These are phyloP conservation scores for Ridgeia piscesae DNA, from an alignment of 1,140 invertebrate genomes.

Conservation along the genomic window DNA sequence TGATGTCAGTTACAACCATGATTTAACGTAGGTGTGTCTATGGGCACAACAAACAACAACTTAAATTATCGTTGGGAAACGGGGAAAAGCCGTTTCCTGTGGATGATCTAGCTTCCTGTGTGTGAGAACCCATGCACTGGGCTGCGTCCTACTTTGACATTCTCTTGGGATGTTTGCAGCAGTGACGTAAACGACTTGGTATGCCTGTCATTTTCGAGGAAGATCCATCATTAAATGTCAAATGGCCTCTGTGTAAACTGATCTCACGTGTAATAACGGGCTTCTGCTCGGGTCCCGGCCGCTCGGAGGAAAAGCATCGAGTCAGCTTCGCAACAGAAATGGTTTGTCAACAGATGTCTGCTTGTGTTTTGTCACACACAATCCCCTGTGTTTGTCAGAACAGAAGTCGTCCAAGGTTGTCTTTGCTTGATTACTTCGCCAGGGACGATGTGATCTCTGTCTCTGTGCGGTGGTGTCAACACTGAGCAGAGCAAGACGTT, in stretches of 20 bases:
- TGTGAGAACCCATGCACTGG: not conserved
- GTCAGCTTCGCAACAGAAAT: not conserved
- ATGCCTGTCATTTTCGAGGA: not conserved
- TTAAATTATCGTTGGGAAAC: not conserved
- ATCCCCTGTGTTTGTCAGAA: not conserved
- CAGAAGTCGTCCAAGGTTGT: not conserved
- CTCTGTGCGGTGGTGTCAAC: not conserved
- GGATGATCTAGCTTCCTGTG: not conserved
- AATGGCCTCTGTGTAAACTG: not conserved
- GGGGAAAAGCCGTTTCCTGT: not conserved
- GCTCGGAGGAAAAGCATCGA: not conserved
- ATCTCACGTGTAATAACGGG: not conserved
- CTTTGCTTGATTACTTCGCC: not conserved
- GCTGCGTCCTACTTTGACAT: not conserved
- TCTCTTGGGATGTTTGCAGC: not conserved
- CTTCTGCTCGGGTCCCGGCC: not conserved
- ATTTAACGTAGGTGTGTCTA: not conserved
- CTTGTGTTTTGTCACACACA: not conserved
- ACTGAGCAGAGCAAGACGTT: not conserved
- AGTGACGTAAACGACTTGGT: not conserved
- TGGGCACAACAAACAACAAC: not conserved
- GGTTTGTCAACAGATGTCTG: not conserved
- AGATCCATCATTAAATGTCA: not conserved
- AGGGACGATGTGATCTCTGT: not conserved
- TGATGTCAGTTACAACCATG: not conserved